Percentiles rank a stretch among this genome's conserved stretches.
Conservation (phyloP, 2,888 invertebrate species). For the Euphydryas editha region DNA sequence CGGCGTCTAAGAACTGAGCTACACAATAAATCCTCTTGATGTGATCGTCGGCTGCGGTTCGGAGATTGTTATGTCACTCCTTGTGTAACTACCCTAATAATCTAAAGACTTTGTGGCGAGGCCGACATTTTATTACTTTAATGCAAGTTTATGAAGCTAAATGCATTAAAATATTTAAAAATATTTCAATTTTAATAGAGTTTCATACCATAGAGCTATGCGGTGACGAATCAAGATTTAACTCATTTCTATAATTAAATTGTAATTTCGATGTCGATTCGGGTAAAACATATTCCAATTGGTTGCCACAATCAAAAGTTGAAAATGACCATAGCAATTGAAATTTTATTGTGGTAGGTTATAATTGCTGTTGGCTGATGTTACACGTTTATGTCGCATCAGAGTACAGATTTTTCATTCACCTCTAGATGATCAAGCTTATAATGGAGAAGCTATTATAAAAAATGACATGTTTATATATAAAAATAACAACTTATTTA, state of each 20-base stretch:
- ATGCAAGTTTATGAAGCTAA: background rate
- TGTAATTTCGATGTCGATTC: constrained; percentile 1
- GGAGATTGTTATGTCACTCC: constrained; percentile 36
- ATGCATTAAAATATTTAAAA: background rate
- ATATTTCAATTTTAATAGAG: background rate
- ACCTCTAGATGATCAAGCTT: too few species aligned
- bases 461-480: too few species aligned
- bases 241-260: background rate
- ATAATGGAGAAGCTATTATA: too few species aligned
- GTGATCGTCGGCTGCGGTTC: constrained; percentile 42
- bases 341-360: background rate
- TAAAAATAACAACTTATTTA: too few species aligned
- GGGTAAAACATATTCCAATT: background rate
- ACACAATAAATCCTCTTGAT: constrained; percentile 43
- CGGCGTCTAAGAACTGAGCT: constrained; percentile 41
- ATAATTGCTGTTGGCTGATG: background rate
- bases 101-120: constrained; percentile 20
- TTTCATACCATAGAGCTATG: background rate
- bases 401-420: too few species aligned
- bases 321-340: background rate
- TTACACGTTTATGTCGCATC: background rate
- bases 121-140: constrained; percentile 16
- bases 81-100: constrained; percentile 32
- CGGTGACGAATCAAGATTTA: background rate
- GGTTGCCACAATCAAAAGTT: background rate